phyloP scores from a whole-genome alignment of 1,140 invertebrate genomes.

The Cotesia typhae region DNA sequence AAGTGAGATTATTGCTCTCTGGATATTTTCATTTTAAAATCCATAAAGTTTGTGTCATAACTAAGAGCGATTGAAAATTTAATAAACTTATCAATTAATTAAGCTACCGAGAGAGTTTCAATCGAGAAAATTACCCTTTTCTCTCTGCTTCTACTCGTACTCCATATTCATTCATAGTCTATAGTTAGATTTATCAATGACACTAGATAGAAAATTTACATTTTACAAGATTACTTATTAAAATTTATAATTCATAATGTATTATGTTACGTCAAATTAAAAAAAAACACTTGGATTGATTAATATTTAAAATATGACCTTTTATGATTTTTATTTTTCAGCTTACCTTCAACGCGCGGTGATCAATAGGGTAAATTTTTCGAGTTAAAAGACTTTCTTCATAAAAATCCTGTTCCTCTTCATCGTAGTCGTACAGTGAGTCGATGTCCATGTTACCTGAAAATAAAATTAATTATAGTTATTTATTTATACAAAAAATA shows the following conservation, averaged over 20 bases:
- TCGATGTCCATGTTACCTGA: constrained; percentile 62
- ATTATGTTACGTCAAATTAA: no score
- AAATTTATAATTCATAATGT: not conserved
- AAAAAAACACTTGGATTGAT: no score
- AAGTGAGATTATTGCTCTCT: constrained; percentile 1
- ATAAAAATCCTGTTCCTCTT: constrained; percentile 64
- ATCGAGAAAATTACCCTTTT: not conserved
- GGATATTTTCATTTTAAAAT: not conserved
- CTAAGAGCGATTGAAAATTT: no score
- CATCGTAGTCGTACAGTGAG: constrained; percentile 63
- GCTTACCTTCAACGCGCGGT: constrained; percentile 59
- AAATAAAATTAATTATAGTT: constrained; percentile 27
- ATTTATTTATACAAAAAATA: not conserved
- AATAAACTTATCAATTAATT: not conserved
- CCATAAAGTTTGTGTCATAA: no score
- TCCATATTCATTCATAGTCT: not conserved
- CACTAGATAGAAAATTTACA: not conserved
- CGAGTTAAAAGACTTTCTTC: constrained; percentile 58
- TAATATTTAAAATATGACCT: no score
- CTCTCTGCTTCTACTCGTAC: not conserved
- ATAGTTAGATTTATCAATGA: not conserved
- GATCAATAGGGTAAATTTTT: constrained; percentile 63
- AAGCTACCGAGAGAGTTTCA: not conserved
- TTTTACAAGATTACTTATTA: not conserved
- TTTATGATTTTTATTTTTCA: not conserved